Conservation (phyloP, 1,140 invertebrate species). For the Melanaphis sacchari region DNA sequence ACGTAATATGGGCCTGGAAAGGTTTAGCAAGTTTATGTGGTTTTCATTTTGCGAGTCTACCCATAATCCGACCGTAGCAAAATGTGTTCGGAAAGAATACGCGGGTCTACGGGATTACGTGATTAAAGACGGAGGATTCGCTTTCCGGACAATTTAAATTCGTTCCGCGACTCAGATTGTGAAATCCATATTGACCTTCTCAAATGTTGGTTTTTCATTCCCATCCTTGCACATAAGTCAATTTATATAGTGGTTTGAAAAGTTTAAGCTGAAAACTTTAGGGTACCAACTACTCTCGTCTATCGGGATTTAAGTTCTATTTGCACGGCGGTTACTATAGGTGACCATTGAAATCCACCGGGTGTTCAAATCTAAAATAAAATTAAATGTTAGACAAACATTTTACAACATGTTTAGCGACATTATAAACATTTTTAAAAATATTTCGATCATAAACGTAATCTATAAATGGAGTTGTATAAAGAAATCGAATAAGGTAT, state of each 20-base stretch:
- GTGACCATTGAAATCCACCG: constrained; percentile 10
- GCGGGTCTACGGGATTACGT: constrained; percentile 4
- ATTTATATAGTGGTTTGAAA: constrained; percentile 32
- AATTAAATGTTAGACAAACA: constrained; percentile 15
- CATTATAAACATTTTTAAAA: background rate
- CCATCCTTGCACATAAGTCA: background rate
- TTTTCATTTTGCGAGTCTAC: constrained; percentile 14
- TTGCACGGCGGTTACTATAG: background rate
- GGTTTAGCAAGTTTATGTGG: background rate
- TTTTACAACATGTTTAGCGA: background rate
- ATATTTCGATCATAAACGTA: background rate
- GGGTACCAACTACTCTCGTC: constrained; percentile 4
- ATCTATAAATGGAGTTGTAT: background rate
- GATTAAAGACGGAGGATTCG: constrained; percentile 11
- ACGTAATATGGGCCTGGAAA: background rate
- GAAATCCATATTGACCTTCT: constrained; percentile 43
- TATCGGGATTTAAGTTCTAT: constrained; percentile 33
- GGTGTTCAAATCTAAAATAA: background rate
- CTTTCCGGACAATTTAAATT: constrained; percentile 46
- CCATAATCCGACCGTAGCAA: background rate
- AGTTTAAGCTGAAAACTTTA: constrained; percentile 48
- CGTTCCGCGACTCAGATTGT: constrained; percentile 8
- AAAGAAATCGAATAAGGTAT: background rate
- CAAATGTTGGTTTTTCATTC: constrained; percentile 41
- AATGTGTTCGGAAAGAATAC: constrained; percentile 23